Base-by-base conservation (phyloP, 2,797 vertebrate genomes). In the Podarcis lilfordi region DNA sequence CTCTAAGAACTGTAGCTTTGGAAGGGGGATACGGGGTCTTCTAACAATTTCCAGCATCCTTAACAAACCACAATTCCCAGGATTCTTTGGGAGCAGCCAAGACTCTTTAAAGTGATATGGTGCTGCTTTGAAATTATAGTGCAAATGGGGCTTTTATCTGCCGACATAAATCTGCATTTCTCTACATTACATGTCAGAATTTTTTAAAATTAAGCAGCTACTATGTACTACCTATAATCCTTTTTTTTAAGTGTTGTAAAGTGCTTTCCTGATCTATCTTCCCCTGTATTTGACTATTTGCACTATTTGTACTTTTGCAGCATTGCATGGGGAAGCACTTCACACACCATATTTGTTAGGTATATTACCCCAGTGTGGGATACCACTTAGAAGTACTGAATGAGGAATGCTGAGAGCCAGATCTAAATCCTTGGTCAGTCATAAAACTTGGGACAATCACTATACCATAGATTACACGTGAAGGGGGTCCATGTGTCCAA, bases 121-220 rank as follows among this genome's bases (percentile, higher is more conserved):
- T 55, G 50, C 50, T 55, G 50, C 50, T 55, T 55, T 55, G 50
- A 55, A 55, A 55, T 55, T 55, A 55, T 55, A 55, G 13, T 55
- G 50, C 50, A 55, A 55, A 55, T 11, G 50, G 50, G 50, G 50
- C 50, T 55, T 55, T 91, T 91, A 95, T 91, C 93, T 90, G 0
- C 23, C 43, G 40, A 78, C 23, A 78, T 50, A 45, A 50, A 50
- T 29, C 43, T 80, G 8, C 21, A 35, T 25, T 61, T 55, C 11
- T 55, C 50, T 15, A 55, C 50, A 13, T 50, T 50, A 50, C 50
- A 55, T 3, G 13, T 15, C 50, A 50, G 50, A 50, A 13, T 13
- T 50, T 50, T 50, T 13, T 1, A 13, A 50, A 50, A 50, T 50
- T 50, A 50, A 50, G 45, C 45, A 50, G 9, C 45, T 50, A 50